A percentile compares a stretch with the other conserved stretches of the same genome.
These are phyloP conservation scores for Aplysina aerophoba DNA, from an alignment of 37 sponge, comb jelly and placozoan species.

Conservation along the genomic window DNA sequence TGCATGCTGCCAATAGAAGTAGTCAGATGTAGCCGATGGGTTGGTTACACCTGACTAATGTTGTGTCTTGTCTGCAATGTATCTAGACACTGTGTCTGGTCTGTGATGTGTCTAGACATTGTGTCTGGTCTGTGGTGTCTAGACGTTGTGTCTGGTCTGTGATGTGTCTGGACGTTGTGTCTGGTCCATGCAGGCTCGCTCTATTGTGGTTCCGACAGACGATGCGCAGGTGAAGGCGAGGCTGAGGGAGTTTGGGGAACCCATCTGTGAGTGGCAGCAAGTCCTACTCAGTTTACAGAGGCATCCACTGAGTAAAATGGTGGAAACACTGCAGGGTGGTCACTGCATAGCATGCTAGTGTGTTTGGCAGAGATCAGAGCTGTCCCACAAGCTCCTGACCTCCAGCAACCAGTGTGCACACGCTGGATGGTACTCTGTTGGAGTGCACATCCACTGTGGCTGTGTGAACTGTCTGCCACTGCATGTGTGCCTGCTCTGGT, in stretches of 20 bases:
- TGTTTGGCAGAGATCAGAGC: not conserved
- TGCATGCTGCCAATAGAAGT: too few relatives aligned
- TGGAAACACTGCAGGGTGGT: not conserved
- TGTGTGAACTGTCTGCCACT: not conserved
- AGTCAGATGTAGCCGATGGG: too few relatives aligned
- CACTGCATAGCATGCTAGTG: not conserved
- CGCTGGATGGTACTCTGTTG: too few relatives aligned
- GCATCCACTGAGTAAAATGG: too few relatives aligned
- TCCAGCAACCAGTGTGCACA: too few relatives aligned
- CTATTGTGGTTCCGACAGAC: constrained; percentile 88
- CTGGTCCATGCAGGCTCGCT: constrained; percentile 58
- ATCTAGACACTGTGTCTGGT: not conserved
- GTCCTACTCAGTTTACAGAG: too few relatives aligned
- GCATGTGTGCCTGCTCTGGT: not conserved
- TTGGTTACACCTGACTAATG: too few relatives aligned
- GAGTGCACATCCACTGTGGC: not conserved
- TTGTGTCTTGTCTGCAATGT: too few relatives aligned
- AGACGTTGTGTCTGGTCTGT: not conserved
- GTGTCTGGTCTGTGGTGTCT: not conserved
- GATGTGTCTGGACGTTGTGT: not conserved
- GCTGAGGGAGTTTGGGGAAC: constrained; percentile 83
- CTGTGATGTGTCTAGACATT: not conserved
- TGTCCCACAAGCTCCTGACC: too few relatives aligned
- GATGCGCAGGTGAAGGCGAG: constrained; percentile 82
- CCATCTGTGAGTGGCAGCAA: constrained; percentile 65